Conservation (phyloP, 1,140 invertebrate genomes). For the Tetragnatha versicolor region DNA sequence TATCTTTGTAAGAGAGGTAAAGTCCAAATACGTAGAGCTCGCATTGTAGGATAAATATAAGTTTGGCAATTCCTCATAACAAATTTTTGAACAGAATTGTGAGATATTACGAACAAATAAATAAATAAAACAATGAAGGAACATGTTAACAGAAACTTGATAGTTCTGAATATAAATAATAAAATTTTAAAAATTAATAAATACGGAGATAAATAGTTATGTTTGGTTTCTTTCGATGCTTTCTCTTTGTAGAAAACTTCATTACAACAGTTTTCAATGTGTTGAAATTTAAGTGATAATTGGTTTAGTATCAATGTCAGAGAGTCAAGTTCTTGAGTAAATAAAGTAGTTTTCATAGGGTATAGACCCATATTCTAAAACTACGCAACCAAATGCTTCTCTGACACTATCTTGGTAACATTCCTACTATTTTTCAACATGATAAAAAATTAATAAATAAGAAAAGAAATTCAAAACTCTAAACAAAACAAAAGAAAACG, state of each 20-base stretch:
- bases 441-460: too few relatives aligned
- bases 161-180: not conserved
- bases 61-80: conserved; percentile 73
- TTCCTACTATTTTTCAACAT: too few relatives aligned
- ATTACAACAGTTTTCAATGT: not conserved
- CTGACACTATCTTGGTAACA: too few relatives aligned
- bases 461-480: too few relatives aligned
- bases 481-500: too few relatives aligned
- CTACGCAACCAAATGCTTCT: too few relatives aligned
- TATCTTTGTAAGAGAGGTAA: conserved; percentile 71
- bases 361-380: not conserved
- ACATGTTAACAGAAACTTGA: conserved; percentile 17
- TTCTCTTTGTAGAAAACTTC: conserved; percentile 19
- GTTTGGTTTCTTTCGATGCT: too few relatives aligned
- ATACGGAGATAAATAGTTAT: too few relatives aligned
- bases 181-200: not conserved
- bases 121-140: conserved; percentile 59
- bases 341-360: not conserved
- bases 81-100: conserved; percentile 67
- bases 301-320: conserved; percentile 12
- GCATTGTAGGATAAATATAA: conserved; percentile 74
- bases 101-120: conserved; percentile 62
- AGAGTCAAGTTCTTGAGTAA: not conserved
- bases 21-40: conserved; percentile 69
- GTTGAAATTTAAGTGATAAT: conserved; percentile 4